Conservation (phyloP, 2,888 invertebrate species). For the Amorpha juglandis region DNA sequence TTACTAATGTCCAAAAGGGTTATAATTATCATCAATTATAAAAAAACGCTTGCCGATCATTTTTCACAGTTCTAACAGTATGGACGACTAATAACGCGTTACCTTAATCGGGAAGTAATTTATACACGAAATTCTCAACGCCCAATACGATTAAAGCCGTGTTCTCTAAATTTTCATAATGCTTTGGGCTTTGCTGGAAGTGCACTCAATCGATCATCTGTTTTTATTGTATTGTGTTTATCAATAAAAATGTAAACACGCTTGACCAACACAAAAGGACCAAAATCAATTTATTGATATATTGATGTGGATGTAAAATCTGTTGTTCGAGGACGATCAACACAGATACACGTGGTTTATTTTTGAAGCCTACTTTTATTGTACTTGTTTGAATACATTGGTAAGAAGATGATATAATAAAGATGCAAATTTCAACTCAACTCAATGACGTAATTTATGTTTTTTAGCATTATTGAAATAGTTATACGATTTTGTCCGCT, state of each 20-base stretch:
- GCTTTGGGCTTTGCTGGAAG: conserved; percentile 54
- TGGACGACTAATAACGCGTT: conserved; percentile 69
- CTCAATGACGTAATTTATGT: not conserved
- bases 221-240: conserved; percentile 70
- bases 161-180: conserved; percentile 58
- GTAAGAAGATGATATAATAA: not conserved
- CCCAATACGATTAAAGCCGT: conserved; percentile 65
- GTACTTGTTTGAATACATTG: not conserved
- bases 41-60: conserved; percentile 46
- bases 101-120: conserved; percentile 73
- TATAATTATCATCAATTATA: conserved; percentile 59
- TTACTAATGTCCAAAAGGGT: conserved; percentile 56
- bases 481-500: not conserved
- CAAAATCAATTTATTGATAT: conserved; percentile 42
- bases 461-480: not conserved
- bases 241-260: conserved; percentile 60
- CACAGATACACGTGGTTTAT: conserved; percentile 29
- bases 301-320: conserved; percentile 28
- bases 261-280: conserved; percentile 41
- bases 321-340: conserved; percentile 25
- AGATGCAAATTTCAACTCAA: not conserved
- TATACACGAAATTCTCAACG: conserved; percentile 72
- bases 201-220: conserved; percentile 68
- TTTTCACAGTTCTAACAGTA: conserved; percentile 58
- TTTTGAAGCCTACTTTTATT: not conserved